A percentile compares a stretch with the other conserved stretches of the same genome.
These are phyloP conservation scores for Cnemophilus loriae DNA, from an alignment of 2,113 vertebrate genomes.

Conservation along the genomic window DNA sequence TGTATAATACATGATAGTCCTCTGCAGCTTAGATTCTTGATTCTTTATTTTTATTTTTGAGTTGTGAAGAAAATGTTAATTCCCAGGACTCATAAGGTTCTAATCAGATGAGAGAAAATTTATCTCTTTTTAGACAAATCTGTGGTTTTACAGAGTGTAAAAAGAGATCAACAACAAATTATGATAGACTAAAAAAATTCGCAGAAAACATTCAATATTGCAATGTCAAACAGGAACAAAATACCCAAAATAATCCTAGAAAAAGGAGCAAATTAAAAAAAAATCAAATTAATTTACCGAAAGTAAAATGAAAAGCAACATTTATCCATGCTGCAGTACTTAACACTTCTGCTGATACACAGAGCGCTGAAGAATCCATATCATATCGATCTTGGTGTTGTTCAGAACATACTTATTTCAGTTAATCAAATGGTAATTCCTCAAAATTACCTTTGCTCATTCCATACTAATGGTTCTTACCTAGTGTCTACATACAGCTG, in stretches of 20 bases:
- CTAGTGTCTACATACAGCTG: background rate
- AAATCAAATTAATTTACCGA: background rate
- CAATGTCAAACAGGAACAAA: background rate
- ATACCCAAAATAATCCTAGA: background rate
- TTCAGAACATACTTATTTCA: slow-evolving; percentile 28
- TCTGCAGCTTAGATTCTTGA: background rate
- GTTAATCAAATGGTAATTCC: slow-evolving; percentile 15
- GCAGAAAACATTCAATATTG: background rate
- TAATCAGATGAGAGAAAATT: background rate
- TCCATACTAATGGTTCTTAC: background rate
- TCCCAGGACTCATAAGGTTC: background rate
- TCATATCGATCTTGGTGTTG: background rate
- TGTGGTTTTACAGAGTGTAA: background rate
- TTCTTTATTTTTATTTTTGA: background rate
- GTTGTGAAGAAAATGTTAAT: slow-evolving; percentile 3
- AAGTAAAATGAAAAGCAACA: background rate
- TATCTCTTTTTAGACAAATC: background rate
- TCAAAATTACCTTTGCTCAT: slow-evolving; percentile 29
- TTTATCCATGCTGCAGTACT: background rate
- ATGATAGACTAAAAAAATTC: background rate
- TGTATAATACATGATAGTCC: background rate
- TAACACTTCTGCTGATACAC: background rate
- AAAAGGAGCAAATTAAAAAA: background rate
- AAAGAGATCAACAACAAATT: background rate
- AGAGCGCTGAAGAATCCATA: slow-evolving; percentile 15